Conservation (phyloP, 2,113 vertebrate genomes). For the Edolisoma coerulescens region DNA sequence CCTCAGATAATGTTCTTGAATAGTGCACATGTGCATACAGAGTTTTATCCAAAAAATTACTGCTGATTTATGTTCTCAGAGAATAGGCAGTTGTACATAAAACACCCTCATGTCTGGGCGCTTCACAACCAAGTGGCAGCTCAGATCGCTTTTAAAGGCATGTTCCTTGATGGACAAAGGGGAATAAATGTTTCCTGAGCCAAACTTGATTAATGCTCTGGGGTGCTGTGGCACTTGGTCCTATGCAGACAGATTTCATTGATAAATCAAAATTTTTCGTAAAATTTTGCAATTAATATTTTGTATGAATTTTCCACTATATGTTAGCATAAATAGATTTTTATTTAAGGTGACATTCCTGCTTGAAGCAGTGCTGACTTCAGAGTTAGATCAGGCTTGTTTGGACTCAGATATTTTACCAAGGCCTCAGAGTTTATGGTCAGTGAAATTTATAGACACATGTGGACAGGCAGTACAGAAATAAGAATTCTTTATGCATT, state of each 20-base stretch:
- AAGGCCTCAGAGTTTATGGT: not conserved
- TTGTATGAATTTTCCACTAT: not conserved
- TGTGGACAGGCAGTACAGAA: not conserved
- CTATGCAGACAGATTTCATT: not conserved
- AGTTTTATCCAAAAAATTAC: not conserved
- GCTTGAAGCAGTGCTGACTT: not conserved
- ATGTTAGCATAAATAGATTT: not conserved
- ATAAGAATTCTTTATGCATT: not conserved
- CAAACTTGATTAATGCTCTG: not conserved
- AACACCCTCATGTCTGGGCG: not conserved
- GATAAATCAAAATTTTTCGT: not conserved
- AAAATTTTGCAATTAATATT: not conserved
- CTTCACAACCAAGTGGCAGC: not conserved
- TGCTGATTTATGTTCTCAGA: not conserved
- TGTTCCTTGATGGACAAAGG: not conserved
- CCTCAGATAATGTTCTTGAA: not conserved
- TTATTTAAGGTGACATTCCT: not conserved
- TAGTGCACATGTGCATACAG: not conserved
- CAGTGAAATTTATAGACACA: not conserved
- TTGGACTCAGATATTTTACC: not conserved
- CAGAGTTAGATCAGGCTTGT: not conserved
- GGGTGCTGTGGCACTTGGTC: not conserved
- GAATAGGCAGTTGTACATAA: not conserved
- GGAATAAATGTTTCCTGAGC: not conserved
- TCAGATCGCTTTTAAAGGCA: not conserved